phyloP scores from a whole-genome alignment of 92 coral and sea anemone species.

The Porites rus region DNA sequence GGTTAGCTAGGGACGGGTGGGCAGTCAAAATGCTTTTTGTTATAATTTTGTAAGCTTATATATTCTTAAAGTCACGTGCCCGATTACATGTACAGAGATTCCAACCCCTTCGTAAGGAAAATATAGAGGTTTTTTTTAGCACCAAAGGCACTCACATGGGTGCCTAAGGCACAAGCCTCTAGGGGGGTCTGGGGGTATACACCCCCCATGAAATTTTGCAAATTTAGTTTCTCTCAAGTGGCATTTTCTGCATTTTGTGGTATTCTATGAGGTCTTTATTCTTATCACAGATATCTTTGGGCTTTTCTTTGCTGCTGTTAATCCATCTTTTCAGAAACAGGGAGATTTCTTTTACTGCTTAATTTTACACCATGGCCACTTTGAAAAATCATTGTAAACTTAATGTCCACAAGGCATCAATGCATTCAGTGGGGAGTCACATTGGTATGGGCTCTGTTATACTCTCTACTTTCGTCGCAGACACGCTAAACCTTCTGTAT shows the following conservation, averaged over 20 bases:
- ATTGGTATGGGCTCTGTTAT: constrained; percentile 12
- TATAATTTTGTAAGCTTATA: no score
- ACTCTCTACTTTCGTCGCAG: neutral
- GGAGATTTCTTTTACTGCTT: neutral
- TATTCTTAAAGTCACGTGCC: no score
- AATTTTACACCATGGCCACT: neutral
- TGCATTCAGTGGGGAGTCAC: constrained; percentile 3
- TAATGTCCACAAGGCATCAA: constrained; percentile 3
- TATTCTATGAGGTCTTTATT: constrained; percentile 3
- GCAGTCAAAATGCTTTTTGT: no score
- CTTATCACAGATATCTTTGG: neutral
- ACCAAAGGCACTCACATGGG: neutral
- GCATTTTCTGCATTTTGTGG: neutral
- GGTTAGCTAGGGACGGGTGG: no score
- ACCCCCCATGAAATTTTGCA: no score
- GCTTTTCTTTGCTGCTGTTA: no score
- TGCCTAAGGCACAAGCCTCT: neutral
- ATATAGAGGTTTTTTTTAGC: neutral
- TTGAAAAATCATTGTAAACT: neutral
- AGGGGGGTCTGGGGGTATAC: neutral
- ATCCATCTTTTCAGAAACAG: no score
- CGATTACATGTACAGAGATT: no score
- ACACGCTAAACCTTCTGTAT: no score
- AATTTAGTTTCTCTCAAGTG: no score
- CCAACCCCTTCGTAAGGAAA: no score